These are phyloP conservation scores for Psittacus erithacus DNA, from an alignment of 2,113 vertebrate genomes.

Conservation along the genomic window DNA sequence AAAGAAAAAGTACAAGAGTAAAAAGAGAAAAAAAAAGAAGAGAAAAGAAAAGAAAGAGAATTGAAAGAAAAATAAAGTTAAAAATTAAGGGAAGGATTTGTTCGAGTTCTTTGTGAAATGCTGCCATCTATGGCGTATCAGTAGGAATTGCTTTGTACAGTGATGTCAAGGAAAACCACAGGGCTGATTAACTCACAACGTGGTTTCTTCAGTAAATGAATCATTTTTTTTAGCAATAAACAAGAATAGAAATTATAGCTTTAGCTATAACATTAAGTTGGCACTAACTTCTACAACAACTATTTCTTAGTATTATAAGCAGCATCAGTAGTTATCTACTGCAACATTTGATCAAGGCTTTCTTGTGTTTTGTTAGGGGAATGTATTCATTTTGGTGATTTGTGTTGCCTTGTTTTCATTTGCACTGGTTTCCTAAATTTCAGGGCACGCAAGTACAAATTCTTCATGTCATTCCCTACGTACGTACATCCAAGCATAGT, in stretches of 20 bases:
- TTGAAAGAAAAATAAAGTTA: not conserved
- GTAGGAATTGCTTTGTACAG: not conserved
- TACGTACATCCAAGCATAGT: not conserved
- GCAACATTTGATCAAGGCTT: not conserved
- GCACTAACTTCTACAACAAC: not conserved
- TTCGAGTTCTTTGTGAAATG: constrained; percentile 86
- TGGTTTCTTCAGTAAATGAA: not conserved
- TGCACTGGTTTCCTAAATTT: not conserved
- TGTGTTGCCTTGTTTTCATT: not conserved
- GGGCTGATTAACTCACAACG: not conserved
- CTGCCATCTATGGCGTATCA: constrained; percentile 90
- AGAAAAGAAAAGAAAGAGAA: rapidly evolving
- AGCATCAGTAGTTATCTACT: not conserved
- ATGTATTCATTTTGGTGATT: not conserved
- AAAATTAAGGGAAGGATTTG: rapidly evolving
- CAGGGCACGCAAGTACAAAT: not conserved
- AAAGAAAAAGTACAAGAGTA: rapidly evolving
- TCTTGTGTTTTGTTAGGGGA: not conserved
- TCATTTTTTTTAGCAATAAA: not conserved
- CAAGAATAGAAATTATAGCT: constrained; percentile 32
- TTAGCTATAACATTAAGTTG: not conserved
- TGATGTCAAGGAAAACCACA: not conserved
- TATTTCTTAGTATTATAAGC: not conserved
- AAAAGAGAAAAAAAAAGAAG: not conserved
- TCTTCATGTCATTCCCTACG: not conserved